These are phyloP conservation scores for Drosophila teissieri DNA, from an alignment of 1,140 invertebrate species.

Conservation along the genomic window DNA sequence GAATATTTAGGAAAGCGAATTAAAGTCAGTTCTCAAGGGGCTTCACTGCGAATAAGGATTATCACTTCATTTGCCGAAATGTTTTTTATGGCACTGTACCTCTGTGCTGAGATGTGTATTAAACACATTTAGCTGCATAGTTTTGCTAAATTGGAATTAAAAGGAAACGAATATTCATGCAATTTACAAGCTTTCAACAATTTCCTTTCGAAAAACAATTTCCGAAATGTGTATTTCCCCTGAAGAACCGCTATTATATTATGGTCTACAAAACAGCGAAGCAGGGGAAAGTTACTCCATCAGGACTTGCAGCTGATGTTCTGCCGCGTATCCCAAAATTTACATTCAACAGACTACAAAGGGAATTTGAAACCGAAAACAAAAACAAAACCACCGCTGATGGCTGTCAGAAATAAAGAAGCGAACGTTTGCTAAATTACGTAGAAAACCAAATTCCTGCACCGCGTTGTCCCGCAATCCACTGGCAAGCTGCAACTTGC, in stretches of 20 bases:
- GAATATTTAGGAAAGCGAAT: conserved; percentile 62
- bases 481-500: conserved; percentile 33
- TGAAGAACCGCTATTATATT: no score
- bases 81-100: no score
- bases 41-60: not conserved
- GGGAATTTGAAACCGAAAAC: conserved; percentile 32
- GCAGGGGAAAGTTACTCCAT: not conserved
- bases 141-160: no score
- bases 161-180: conserved; percentile 1
- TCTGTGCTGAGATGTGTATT: no score
- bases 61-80: not conserved
- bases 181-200: not conserved
- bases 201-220: conserved; percentile 10
- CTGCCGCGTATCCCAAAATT: conserved; percentile 24
- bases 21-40: conserved; percentile 11
- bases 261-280: not conserved
- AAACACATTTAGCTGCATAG: no score
- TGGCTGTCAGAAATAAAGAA: conserved; percentile 65
- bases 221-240: no score
- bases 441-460: conserved; percentile 63
- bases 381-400: conserved; percentile 31
- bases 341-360: conserved; percentile 28
- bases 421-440: conserved; percentile 82
- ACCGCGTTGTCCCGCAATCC: not conserved
- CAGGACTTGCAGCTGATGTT: conserved; percentile 25